Percentiles rank a stretch among this genome's conserved stretches.
These are phyloP conservation scores for Formica aserva DNA, from an alignment of 2,888 invertebrate genomes.

Conservation along the genomic window DNA sequence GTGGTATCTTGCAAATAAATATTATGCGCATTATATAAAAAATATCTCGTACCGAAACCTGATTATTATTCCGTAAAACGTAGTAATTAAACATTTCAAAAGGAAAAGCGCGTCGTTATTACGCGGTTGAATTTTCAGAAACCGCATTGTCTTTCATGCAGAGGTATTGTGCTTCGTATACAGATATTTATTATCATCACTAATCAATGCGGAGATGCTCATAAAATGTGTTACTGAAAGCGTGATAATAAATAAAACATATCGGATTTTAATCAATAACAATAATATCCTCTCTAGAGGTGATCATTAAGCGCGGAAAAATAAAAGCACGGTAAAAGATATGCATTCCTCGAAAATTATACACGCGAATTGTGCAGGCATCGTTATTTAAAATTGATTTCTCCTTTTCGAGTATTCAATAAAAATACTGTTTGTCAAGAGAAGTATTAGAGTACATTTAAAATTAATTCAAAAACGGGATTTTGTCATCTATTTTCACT, in stretches of 20 bases:
- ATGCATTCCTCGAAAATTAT: not conserved
- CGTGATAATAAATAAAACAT: conserved; percentile 31
- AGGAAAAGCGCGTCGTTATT: conserved; percentile 29
- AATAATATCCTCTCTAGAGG: not conserved
- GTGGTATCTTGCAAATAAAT: conserved; percentile 10
- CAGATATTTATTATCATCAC: conserved; percentile 16
- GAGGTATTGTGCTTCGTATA: conserved; percentile 8
- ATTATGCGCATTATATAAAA: conserved; percentile 27
- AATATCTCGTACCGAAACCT: conserved; percentile 1
- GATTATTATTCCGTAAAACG: conserved; percentile 27
- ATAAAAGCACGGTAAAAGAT: not conserved
- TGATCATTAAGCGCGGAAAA: conserved; percentile 22
- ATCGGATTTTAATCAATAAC: conserved; percentile 25
- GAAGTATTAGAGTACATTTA: not conserved
- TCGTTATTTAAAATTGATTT: conserved; percentile 28
- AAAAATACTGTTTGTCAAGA: not conserved
- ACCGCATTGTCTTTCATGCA: conserved; percentile 21
- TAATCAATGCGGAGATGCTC: conserved; percentile 20
- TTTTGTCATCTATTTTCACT: not conserved
- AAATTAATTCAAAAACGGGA: not conserved
- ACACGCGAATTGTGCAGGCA: not conserved
- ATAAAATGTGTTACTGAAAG: conserved; percentile 10
- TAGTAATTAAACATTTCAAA: conserved; percentile 30
- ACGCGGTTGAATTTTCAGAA: conserved; percentile 29
- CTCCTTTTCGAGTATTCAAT: not conserved